Base-by-base conservation (phyloP, 2,888 invertebrate genomes). In the Dryococelus australis region DNA sequence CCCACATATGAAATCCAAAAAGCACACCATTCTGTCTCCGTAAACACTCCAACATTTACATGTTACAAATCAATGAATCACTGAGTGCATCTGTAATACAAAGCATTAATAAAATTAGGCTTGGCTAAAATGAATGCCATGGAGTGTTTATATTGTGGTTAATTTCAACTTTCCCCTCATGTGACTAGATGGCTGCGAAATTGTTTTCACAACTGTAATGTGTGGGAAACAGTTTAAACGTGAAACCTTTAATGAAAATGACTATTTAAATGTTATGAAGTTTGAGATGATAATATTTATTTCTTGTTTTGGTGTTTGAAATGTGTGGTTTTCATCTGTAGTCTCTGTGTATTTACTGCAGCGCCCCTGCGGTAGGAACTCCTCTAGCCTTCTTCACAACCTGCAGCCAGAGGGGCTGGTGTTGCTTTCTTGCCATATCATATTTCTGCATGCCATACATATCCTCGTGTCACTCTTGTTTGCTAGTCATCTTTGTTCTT, bases 301-400 rank as follows among this genome's bases (percentile, higher is more conserved):
- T 83, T 83, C 35, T 83, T 83, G 83, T 83, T 83, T 83, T 83
- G 83, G 35, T 83, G 83, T 83, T 28, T 83, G 35, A 83, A 83
- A 83, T 83, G 35, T 83, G 83, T 83, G 35, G 43, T 83, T 83
- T 80, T 83, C 35, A 83, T 83, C 83, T 83, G 83, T 28, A 6
- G n/a, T 83, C 35, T 83, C 43, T 83, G 28, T 83, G 83, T 83
- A 83, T 35, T 83, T 8, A n/a, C 65, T 65, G 24, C 65, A n/a
- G 6, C 20, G 65, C 16, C 65, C n/a, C n/a, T 24, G n/a, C 24
- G n/a, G 65, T 65, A 65, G 65, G 20, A 65, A 16, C 65, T 65
- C 13, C n/a, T 3, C 65, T 65, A 47, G 47, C 47, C 10, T 47
- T 47, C 47, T 16, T 47, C 16, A 47, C 16, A 16, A 47, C 47